Base-by-base conservation (phyloP, 2,113 vertebrate genomes). In the Isichthys henryi region DNA sequence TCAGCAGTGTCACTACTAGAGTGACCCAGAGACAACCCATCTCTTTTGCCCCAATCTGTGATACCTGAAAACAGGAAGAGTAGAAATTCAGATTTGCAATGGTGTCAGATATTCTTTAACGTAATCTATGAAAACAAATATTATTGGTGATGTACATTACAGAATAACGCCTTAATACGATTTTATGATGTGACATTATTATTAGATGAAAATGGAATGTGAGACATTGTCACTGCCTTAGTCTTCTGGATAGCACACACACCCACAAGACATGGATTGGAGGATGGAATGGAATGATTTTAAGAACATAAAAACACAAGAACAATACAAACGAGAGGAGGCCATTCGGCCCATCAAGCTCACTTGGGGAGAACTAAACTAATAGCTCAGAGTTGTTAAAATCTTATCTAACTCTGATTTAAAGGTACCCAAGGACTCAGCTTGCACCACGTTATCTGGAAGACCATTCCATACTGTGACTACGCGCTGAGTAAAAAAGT, bases 1-100 rank as follows among this genome's bases (percentile, higher is more conserved):
- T 83, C 2, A 85, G n/a, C 77, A 89, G 15, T 15, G 52, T 39
- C 35, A 43, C 88, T n/a, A 56, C 23, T 31, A 89, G 6, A 10
- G 88, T 9, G 15, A 85, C 88, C 56, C 35, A 52, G 11, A 89
- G 80, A 85, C 50, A 52, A 62, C 11, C 13, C 88, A 89, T 85
- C 80, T 84, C 27, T 84, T 35, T 46, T n/a, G n/a, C n/a, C n/a
- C n/a, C n/a, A n/a, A 27, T 17, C 49, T 21, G 9, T 82, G 19
- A 89, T 23, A 80, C 74, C 74, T 74, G 19, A 39, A 83, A 89
- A 84, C 23, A 7, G 52, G 77, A 89, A 89, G 27, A 52, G 35
- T 27, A 77, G 10, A 50, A 49, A 49, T 27, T 49, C 8, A 48
- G 45, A 84, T 84, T 11, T 45, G 39, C 82, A 83, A 83, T 39